Conservation (phyloP, 2,888 invertebrate species). For the Catocala fraxini region DNA sequence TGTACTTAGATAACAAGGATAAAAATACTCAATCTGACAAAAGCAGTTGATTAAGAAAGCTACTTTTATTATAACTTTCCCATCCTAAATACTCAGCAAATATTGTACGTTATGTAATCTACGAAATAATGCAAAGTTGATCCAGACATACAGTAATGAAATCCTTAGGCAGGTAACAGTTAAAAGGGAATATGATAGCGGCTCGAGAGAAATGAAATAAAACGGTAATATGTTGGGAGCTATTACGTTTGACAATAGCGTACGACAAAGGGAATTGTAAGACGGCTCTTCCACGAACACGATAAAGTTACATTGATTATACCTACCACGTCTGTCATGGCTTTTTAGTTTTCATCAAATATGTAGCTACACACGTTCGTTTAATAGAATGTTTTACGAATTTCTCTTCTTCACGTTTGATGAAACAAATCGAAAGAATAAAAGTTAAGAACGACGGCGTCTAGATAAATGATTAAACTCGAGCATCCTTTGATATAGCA, state of each 20-base stretch:
- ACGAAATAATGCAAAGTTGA: conserved; percentile 52
- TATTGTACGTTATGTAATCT: conserved; percentile 9
- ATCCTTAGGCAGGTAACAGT: conserved; percentile 67
- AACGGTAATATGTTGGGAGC: conserved; percentile 78
- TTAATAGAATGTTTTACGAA: conserved; percentile 17
- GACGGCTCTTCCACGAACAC: conserved; percentile 68
- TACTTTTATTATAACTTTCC: neutral
- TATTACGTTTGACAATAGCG: conserved; percentile 77
- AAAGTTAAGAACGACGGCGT: conserved; percentile 32
- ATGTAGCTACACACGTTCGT: conserved; percentile 12
- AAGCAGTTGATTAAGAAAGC: neutral
- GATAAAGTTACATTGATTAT: conserved; percentile 75
- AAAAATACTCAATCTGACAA: neutral
- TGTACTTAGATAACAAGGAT: neutral
- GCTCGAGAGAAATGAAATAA: conserved; percentile 76
- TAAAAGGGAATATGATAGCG: conserved; percentile 76
- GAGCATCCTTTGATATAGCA: conserved; percentile 72
- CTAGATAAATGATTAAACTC: conserved; percentile 54
- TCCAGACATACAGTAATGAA: conserved; percentile 58
- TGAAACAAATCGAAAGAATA: conserved; percentile 41
- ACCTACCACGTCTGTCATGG: conserved; percentile 38
- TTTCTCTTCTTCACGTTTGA: conserved; percentile 15
- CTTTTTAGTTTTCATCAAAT: conserved; percentile 31
- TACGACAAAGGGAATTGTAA: conserved; percentile 76
- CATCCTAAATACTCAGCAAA: neutral